Evolutionary conservation across 1,140 invertebrate species (phyloP).

Genomic region (Drosophila nasuta): DNA sequence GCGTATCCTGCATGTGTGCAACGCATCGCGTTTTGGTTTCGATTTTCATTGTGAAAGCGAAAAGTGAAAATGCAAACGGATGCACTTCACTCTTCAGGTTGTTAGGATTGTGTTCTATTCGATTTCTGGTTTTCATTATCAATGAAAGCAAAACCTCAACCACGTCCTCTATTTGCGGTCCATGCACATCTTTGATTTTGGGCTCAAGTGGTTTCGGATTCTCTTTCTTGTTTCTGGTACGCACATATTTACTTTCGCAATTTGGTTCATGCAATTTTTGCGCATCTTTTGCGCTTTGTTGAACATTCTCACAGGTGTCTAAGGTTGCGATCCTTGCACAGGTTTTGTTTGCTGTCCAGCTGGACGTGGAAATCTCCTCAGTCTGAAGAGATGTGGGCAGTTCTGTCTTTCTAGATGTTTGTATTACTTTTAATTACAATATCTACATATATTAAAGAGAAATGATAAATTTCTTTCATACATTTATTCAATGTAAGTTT

Average conservation of each 20-base stretch:
- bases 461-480: too few species aligned
- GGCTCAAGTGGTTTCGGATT: conserved; percentile 70
- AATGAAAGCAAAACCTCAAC: conserved; percentile 31
- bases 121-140: conserved; percentile 12
- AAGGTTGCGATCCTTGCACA: conserved; percentile 21
- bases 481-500: too few species aligned
- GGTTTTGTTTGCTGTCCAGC: conserved; percentile 71
- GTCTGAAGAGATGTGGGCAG: conserved; percentile 1
- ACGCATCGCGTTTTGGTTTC: conserved; percentile 60
- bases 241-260: conserved; percentile 42
- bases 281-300: conserved; percentile 72
- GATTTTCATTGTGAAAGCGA: conserved; percentile 81
- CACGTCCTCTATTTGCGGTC: conserved; percentile 56
- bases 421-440: too few species aligned
- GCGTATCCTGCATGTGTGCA: conserved; percentile 69
- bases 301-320: conserved; percentile 79
- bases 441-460: too few species aligned
- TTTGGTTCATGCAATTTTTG: conserved; percentile 74
- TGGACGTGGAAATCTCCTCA: conserved; percentile 57
- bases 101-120: conserved; percentile 1
- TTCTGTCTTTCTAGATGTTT: neutral
- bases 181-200: conserved; percentile 56
- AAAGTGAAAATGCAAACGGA: conserved; percentile 80
- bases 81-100: conserved; percentile 58
- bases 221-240: conserved; percentile 1